Base-by-base conservation (phyloP, 2,888 invertebrate species). In the Thera britannica region DNA sequence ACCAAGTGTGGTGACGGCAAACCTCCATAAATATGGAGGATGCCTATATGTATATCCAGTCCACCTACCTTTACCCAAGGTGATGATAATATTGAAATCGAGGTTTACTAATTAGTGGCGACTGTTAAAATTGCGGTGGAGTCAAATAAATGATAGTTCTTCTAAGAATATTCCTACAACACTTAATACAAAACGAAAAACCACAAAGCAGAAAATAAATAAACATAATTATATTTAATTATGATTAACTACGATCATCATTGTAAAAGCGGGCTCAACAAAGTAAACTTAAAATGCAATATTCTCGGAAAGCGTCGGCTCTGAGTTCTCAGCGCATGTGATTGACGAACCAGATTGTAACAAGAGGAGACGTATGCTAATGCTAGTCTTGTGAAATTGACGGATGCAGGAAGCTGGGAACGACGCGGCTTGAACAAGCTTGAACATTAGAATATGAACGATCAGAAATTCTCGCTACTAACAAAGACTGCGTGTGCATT, bases 351-450 rank as follows among this genome's bases (percentile, higher is more conserved):
- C 63, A 70, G 70, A 70, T 70, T 70, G 70, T 67, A 58, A 66
- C 66, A 57, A 70, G 66, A 56, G 60, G 11, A 66, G 73, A 74
- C 73, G 70, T 74, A 74, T 74, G 74, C 64, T 71, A 74, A 74
- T 74, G 41, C 60, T 66, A 66, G 71, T 65, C 62, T 49, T 46
- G 55, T 38, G 58, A 46, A 62, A 59, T 64, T 72, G 70, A 66
- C 68, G 38, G 67, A 52, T 48, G 57, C 71, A 70, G 72, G 72
- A 71, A 72, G 62, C 56, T 56, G 34, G 49, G 65, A 44, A 35
- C 35, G 56, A 62, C 41, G 58, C 58, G 23, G 58, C 58, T 57
- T 57, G 59, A 35, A 57, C 48, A 23, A 23, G 23, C 23, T 23
- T 23, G 46, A 67, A 52, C 58, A 49, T 51, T 41, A 57, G 49